phyloP scores from a whole-genome alignment of 2,113 vertebrate genomes.

The Chiloscyllium plagiosum region DNA sequence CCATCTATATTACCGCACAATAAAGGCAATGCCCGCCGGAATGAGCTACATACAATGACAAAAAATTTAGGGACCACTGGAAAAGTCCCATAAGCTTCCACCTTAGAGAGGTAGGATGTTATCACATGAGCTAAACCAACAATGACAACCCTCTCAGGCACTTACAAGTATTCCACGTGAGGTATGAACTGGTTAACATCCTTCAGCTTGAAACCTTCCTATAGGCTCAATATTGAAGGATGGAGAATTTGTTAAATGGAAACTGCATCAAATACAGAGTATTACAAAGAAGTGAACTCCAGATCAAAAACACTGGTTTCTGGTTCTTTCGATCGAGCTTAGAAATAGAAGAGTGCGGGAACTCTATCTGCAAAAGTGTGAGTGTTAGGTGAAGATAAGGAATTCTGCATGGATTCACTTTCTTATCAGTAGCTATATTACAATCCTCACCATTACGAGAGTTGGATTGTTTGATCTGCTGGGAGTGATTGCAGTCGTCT shows the following conservation, averaged over 20 bases:
- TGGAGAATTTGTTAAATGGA: background rate
- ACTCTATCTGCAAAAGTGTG: background rate
- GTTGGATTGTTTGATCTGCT: background rate
- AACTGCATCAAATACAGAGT: background rate
- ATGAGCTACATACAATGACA: background rate
- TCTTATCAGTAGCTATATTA: constrained; percentile 34
- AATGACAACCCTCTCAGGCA: background rate
- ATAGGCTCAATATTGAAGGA: background rate
- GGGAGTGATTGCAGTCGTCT: constrained; percentile 11
- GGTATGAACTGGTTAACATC: background rate
- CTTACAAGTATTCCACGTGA: background rate
- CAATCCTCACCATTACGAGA: background rate
- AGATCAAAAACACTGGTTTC: background rate
- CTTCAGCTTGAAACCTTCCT: background rate
- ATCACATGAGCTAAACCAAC: background rate
- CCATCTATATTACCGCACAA: background rate
- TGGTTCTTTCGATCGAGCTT: background rate
- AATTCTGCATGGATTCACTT: constrained; percentile 33
- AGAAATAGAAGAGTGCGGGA: constrained; percentile 1
- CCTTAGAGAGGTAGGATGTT: background rate
- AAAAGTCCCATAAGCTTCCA: background rate
- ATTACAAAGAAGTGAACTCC: background rate
- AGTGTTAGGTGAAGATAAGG: constrained; percentile 31
- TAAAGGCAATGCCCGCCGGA: background rate
- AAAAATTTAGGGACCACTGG: background rate